These are phyloP conservation scores for Prosopocoilus inquinatus DNA, from an alignment of 2,888 invertebrate species.

Conservation along the genomic window DNA sequence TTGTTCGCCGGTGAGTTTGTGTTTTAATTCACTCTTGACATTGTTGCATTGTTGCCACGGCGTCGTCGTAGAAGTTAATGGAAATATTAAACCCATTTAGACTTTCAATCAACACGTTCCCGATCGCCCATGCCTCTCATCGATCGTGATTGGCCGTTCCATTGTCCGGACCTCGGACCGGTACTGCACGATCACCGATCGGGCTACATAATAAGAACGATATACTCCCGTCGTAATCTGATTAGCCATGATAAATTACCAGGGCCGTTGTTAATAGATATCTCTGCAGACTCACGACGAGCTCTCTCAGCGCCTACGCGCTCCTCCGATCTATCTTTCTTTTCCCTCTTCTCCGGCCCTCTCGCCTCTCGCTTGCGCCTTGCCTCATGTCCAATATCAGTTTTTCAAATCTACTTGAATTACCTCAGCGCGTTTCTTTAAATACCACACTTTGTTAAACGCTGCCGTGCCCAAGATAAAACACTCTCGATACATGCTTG, in stretches of 20 bases:
- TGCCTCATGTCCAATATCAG: constrained; percentile 26
- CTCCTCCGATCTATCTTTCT: neutral
- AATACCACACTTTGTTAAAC: constrained; percentile 14
- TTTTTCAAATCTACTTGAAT: constrained; percentile 28
- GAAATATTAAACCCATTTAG: constrained; percentile 10
- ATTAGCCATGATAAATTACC: constrained; percentile 48
- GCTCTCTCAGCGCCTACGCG: constrained; percentile 20
- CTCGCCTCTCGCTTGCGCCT: constrained; percentile 10
- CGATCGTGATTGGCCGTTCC: constrained; percentile 19
- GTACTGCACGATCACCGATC: constrained; percentile 43
- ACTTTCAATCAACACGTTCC: constrained; percentile 9
- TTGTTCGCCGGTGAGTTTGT: too few relatives aligned
- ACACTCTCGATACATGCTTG: neutral
- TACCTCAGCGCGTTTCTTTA: constrained; percentile 20
- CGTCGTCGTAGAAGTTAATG: neutral
- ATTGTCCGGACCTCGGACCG: constrained; percentile 32
- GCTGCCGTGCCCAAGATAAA: neutral
- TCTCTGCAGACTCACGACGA: constrained; percentile 43
- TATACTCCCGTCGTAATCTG: constrained; percentile 41
- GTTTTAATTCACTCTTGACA: too few relatives aligned
- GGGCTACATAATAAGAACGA: constrained; percentile 41
- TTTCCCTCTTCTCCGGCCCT: constrained; percentile 6
- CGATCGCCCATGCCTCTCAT: neutral
- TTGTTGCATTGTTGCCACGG: too few relatives aligned
- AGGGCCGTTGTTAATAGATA: constrained; percentile 46